These are phyloP conservation scores for Idaea dimidiata DNA, from an alignment of 2,888 invertebrate genomes.

Conservation along the genomic window DNA sequence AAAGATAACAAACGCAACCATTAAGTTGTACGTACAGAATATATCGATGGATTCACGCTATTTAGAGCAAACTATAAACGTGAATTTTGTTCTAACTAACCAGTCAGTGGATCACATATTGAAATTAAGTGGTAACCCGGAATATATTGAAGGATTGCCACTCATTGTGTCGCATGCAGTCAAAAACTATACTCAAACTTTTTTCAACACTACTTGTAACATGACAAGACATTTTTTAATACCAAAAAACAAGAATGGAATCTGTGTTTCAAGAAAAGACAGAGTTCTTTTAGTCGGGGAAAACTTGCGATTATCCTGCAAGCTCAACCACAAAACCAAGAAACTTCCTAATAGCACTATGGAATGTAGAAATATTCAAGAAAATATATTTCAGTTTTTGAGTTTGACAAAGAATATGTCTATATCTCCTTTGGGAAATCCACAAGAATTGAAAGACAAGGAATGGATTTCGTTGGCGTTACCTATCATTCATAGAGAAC, in stretches of 20 bases:
- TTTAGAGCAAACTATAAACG: slow-evolving; percentile 53
- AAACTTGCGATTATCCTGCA: slow-evolving; percentile 72
- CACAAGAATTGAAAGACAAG: slow-evolving; percentile 44
- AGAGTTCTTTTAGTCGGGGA: slow-evolving; percentile 69
- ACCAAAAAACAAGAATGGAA: slow-evolving; percentile 63
- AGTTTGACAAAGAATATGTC: slow-evolving; percentile 37
- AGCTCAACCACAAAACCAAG: slow-evolving; percentile 36
- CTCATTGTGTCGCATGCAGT: slow-evolving; percentile 69
- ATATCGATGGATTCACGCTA: slow-evolving; percentile 40
- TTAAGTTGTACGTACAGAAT: slow-evolving; percentile 52
- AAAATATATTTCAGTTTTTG: slow-evolving; percentile 41
- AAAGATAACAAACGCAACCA: slow-evolving; percentile 55
- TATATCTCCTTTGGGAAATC: slow-evolving; percentile 64
- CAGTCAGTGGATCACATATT: slow-evolving; percentile 45
- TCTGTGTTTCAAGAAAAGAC: slow-evolving; percentile 60
- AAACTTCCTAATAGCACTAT: slow-evolving; percentile 40
- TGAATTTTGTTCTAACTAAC: slow-evolving; percentile 56
- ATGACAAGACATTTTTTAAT: slow-evolving; percentile 36
- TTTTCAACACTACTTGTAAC: slow-evolving; percentile 45
- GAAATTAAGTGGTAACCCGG: slow-evolving; percentile 87
- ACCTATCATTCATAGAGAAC: slow-evolving; percentile 29
- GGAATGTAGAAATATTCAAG: slow-evolving; percentile 53
- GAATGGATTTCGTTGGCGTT: slow-evolving; percentile 51
- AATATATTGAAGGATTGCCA: slow-evolving; percentile 85
- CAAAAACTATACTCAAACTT: slow-evolving; percentile 52